Evolutionary conservation across 2,797 vertebrate species (phyloP), one percentile per base, ranked within the genome.

Genomic region (Acomys russatus): DNA sequence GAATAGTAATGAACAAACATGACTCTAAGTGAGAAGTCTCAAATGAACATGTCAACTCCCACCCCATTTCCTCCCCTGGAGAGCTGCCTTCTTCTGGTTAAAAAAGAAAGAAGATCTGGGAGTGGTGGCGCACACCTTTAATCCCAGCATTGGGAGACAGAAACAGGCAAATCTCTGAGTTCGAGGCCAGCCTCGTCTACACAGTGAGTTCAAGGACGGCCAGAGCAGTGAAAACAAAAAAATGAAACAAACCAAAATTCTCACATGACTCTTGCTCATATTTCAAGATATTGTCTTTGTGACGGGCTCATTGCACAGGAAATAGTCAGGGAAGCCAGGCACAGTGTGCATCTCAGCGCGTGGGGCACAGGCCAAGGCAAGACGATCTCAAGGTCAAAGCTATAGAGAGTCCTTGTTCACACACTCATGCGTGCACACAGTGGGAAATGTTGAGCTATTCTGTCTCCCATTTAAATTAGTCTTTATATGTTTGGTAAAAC

Each of bases 401-500:
- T 70, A n/a, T 23, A 68, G 10, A 25, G 61, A 90, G 49, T 3
- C 22, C 30, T 51, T 35, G 38, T 20, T 23, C 63, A n/a, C 44
- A 51, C 28, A 28, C 35, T 38, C 82, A 0, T 17, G 14, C 28
- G 18, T 30, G 44, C 61, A 92, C 83, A 17, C 23, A 54, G 54
- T 33, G 9, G 77, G 56, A 12, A 89, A 35, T 56, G 63, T 51
- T 73, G 91, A 71, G 30, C 56, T 44, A 38, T 9, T 82, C 63
- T 33, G 56, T 28, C 78, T 44, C 44, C 20, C 25, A 3, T 68
- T 28, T 79, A 77, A 87, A 14, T 71, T 25, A 25, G 25, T 76
- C 61, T 89, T 90, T 54, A 28, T 70, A 79, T 17, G 86, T 71
- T 90, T 83, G 7, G 11, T 77, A 92, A 97, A 92, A 61, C 28